Evolutionary conservation across 53 echinoderm and acorn worm genomes (phyloP).

Genomic region (Glandiceps talaboti): DNA sequence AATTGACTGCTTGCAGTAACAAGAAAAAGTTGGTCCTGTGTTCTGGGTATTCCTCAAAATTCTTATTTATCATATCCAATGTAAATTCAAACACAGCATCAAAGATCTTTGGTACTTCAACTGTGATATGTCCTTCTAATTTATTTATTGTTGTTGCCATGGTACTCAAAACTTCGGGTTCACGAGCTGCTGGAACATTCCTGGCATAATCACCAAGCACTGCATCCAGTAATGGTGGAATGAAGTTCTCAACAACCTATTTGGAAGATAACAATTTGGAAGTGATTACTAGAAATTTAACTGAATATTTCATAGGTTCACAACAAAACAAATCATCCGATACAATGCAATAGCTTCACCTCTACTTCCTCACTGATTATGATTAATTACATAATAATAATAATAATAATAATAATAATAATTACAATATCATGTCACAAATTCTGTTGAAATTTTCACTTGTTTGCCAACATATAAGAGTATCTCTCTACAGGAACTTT

Average conservation of each 20-base stretch:
- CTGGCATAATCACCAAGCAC: conserved; percentile 70
- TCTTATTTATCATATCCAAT: conserved; percentile 96
- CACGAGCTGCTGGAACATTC: conserved; percentile 84
- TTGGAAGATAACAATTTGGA: too few species aligned
- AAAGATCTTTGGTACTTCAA: conserved; percentile 76
- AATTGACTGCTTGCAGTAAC: conserved; percentile 91
- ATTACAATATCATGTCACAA: too few species aligned
- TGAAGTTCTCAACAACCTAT: conserved; percentile 94
- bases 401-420: too few species aligned
- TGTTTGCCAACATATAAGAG: too few species aligned
- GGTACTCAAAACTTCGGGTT: conserved; percentile 95
- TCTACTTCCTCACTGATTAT: too few species aligned
- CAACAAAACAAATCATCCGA: too few species aligned
- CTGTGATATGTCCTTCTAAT: conserved; percentile 86
- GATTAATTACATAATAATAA: too few species aligned
- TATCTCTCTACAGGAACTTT: too few species aligned
- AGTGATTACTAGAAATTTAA: too few species aligned
- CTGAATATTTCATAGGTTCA: too few species aligned
- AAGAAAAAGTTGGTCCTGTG: conserved; percentile 94
- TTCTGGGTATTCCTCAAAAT: conserved; percentile 97
- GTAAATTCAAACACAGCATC: conserved; percentile 89
- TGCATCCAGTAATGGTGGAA: conserved; percentile 81
- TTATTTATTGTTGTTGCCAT: conserved; percentile 98
- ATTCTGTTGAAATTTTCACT: too few species aligned
- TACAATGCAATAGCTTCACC: too few species aligned